A percentile compares a stretch with the other conserved stretches of the same genome.
phyloP scores from a whole-genome alignment of 2,888 invertebrate genomes.

The Lasioglossum pauxillum region DNA sequence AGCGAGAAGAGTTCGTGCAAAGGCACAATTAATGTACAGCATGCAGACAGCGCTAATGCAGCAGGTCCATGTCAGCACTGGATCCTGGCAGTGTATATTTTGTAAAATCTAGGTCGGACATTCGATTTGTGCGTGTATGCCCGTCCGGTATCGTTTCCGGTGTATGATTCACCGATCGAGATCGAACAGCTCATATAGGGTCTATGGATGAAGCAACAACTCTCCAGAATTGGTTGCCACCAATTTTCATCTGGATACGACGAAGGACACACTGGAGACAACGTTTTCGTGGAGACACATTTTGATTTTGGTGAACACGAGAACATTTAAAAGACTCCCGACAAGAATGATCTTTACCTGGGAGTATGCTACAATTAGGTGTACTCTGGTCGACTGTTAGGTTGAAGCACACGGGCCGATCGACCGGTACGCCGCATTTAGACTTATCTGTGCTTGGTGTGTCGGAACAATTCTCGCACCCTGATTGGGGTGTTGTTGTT shows the following conservation, averaged over 20 bases:
- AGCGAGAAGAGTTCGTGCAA: conserved; percentile 64
- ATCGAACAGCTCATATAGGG: conserved; percentile 40
- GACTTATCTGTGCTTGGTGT: conserved; percentile 90
- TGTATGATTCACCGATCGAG: conserved; percentile 8
- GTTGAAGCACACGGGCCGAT: conserved; percentile 91
- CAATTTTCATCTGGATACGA: conserved; percentile 72
- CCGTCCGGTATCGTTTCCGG: conserved; percentile 23
- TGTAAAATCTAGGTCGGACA: conserved; percentile 19
- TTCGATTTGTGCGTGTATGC: conserved; percentile 21
- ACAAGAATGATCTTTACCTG: conserved; percentile 86
- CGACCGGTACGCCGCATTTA: conserved; percentile 89
- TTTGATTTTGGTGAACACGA: conserved; percentile 49
- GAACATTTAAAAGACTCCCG: conserved; percentile 69
- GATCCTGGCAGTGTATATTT: conserved; percentile 32
- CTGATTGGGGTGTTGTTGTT: conserved; percentile 82
- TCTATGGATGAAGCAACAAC: conserved; percentile 50
- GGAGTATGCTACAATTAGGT: conserved; percentile 86
- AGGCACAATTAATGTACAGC: conserved; percentile 64
- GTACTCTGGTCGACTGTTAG: conserved; percentile 83
- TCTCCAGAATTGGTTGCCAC: conserved; percentile 75
- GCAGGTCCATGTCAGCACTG: conserved; percentile 65
- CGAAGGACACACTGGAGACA: conserved; percentile 57
- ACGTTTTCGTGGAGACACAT: conserved; percentile 51
- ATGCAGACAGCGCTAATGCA: conserved; percentile 71
- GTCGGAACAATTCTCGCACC: conserved; percentile 85